Conservation (phyloP, 2,888 invertebrate species). For the Corbicula japonica region DNA sequence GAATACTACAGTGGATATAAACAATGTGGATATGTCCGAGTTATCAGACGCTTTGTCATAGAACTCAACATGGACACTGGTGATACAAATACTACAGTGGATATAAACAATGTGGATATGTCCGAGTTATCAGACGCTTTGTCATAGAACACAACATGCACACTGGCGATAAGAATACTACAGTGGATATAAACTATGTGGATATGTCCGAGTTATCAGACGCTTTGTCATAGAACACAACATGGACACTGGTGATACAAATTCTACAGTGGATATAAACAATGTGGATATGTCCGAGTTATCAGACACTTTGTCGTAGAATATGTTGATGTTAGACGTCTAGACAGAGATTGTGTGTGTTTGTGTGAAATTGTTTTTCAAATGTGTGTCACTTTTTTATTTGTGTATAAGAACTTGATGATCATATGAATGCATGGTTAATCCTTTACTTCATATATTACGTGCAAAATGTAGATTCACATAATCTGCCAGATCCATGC, state of each 20-base stretch:
- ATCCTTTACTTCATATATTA: no score
- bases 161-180: slow-evolving; percentile 60
- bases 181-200: slow-evolving; percentile 78
- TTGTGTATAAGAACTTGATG: no score
- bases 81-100: slow-evolving; percentile 67
- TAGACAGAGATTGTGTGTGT: no score
- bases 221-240: slow-evolving; percentile 49
- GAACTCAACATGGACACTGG: background rate
- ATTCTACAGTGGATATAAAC: slow-evolving; percentile 77
- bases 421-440: no score
- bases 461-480: no score
- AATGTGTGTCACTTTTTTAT: no score
- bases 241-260: slow-evolving; percentile 31
- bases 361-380: no score
- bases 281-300: slow-evolving; percentile 78
- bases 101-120: slow-evolving; percentile 81
- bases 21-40: slow-evolving; percentile 77
- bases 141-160: background rate
- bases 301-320: slow-evolving; percentile 64
- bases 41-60: slow-evolving; percentile 70
- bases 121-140: slow-evolving; percentile 73
- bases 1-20: slow-evolving; percentile 77
- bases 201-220: slow-evolving; percentile 76
- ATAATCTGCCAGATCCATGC: no score
- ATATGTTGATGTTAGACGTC: no score